Evolutionary conservation across 1,140 invertebrate genomes (phyloP).

Genomic region (Galleria mellonella): DNA sequence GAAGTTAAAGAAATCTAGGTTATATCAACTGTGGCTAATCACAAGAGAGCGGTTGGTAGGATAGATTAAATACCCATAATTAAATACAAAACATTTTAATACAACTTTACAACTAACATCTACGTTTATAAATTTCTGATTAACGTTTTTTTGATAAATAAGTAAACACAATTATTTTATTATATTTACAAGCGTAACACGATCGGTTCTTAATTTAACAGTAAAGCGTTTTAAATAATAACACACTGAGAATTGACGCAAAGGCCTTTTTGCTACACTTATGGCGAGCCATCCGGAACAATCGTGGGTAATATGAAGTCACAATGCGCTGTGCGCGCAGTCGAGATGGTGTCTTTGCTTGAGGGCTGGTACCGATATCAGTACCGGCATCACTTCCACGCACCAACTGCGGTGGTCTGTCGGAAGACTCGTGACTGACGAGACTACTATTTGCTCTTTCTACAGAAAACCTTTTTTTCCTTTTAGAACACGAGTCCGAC

Average conservation of each 20-base stretch:
- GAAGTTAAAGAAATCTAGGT: conserved; percentile 49
- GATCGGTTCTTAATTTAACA: conserved; percentile 58
- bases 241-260: conserved; percentile 73
- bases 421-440: conserved; percentile 65
- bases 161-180: conserved; percentile 58
- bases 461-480: conserved; percentile 65
- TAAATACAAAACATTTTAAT: conserved; percentile 72
- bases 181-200: conserved; percentile 73
- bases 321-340: neutral
- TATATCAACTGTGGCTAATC: conserved; percentile 55
- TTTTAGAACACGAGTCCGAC: conserved; percentile 64
- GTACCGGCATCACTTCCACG: conserved; percentile 11
- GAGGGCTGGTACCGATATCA: no score
- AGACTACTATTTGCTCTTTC: conserved; percentile 68
- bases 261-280: conserved; percentile 64
- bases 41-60: conserved; percentile 67
- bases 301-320: conserved; percentile 23
- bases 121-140: conserved; percentile 68
- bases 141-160: conserved; percentile 67
- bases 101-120: conserved; percentile 71
- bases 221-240: conserved; percentile 72
- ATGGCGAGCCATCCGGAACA: conserved; percentile 58
- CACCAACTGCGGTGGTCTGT: conserved; percentile 62
- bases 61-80: conserved; percentile 66
- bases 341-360: neutral